Evolutionary conservation across 2,797 vertebrate species (phyloP).

Genomic region (Hoplostethus mediterraneus): DNA sequence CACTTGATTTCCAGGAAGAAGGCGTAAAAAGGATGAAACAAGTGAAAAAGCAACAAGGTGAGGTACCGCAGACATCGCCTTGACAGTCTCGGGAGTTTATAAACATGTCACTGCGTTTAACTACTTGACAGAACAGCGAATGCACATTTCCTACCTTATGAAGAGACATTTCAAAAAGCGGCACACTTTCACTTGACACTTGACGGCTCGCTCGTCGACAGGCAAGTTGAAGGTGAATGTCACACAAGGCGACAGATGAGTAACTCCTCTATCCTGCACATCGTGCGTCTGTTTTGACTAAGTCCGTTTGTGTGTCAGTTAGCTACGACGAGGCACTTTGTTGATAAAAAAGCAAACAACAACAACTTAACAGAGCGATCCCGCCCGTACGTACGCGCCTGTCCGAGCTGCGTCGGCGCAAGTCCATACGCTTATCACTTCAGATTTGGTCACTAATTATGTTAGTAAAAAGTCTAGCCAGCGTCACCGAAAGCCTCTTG

Average conservation of each 20-base stretch:
- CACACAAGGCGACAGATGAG: not conserved
- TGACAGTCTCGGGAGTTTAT: too few species aligned
- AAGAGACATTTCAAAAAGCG: conserved; percentile 39
- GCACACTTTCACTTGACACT: conserved; percentile 29
- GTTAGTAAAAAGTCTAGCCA: conserved; percentile 1
- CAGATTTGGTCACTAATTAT: not conserved
- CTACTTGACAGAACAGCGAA: not conserved
- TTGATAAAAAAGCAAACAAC: not conserved
- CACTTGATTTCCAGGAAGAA: not conserved
- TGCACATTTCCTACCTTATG: conserved; percentile 63
- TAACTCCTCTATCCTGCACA: conserved; percentile 2
- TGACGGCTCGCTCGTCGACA: not conserved
- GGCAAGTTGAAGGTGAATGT: not conserved
- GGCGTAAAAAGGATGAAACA: not conserved
- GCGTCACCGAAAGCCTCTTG: conserved; percentile 11
- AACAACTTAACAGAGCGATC: not conserved
- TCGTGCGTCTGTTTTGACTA: not conserved
- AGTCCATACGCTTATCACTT: not conserved
- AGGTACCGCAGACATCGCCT: too few species aligned
- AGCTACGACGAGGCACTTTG: not conserved
- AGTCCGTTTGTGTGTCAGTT: not conserved
- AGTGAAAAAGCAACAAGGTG: too few species aligned
- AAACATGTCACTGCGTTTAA: too few species aligned
- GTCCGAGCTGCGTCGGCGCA: not conserved
- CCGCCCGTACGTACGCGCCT: conserved; percentile 14